Percentiles rank a stretch among this genome's conserved stretches.
These are phyloP conservation scores for Caenorhabditis sp. DNA, from an alignment of 2,888 invertebrate genomes.

Conservation along the genomic window DNA sequence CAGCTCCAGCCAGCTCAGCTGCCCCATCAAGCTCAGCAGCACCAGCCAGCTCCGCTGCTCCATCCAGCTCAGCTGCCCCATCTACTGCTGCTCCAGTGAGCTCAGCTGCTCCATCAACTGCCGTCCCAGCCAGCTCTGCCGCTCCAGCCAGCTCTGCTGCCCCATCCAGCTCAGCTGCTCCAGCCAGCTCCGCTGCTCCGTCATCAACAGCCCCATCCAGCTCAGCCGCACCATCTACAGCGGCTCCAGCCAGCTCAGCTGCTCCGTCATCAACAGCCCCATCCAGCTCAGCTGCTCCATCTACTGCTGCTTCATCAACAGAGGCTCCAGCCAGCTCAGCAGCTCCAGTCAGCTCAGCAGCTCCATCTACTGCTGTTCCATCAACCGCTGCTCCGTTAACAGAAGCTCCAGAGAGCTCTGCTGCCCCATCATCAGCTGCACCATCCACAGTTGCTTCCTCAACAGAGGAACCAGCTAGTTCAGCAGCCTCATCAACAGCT, in stretches of 20 bases:
- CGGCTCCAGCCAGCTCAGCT: not conserved
- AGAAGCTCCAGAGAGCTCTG: not conserved
- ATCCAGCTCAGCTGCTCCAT: not conserved
- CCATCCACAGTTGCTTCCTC: too few species aligned
- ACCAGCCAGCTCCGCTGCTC: not conserved
- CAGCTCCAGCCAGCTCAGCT: slow-evolving; percentile 10
- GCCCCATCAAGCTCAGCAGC: slow-evolving; percentile 5
- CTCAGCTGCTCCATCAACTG: not conserved
- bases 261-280: not conserved
- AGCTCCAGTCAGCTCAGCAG: not conserved
- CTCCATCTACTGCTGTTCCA: not conserved
- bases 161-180: not conserved
- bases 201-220: not conserved
- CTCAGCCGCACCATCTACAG: not conserved
- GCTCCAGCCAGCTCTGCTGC: not conserved
- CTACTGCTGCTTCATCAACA: not conserved
- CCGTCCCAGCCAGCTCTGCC: not conserved
- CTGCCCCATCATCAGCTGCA: not conserved
- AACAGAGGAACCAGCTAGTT: too few species aligned
- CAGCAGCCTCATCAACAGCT: too few species aligned
- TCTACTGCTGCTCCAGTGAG: slow-evolving; percentile 3
- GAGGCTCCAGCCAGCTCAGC: not conserved
- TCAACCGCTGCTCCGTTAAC: not conserved
- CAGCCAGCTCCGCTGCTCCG: not conserved
- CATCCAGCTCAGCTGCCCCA: slow-evolving; percentile 1